Evolutionary conservation across 2,888 invertebrate genomes (phyloP), one percentile per base, ranked within the genome.

Genomic region (Nemapogon koenigi): DNA sequence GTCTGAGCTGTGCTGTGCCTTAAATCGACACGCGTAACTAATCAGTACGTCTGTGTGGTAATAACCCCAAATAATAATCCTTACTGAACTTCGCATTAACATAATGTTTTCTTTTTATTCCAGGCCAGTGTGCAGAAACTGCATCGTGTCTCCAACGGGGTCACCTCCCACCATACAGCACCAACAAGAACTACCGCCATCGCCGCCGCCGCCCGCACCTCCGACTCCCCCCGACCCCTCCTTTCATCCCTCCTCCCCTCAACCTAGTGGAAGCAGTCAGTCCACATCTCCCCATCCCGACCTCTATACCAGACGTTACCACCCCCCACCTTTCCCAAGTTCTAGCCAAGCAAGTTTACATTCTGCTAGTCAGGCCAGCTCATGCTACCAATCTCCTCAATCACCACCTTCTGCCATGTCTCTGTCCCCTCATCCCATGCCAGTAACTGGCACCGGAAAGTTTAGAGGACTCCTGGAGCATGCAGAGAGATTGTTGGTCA

Each of bases 121-220:
- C 84, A 91, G 91, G 61, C 89, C 91, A 51, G 88, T 91, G 59
- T 91, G 90, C 78, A 84, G 90, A 43, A 90, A 90, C 80, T 91
- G 90, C 81, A 88, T 89, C 67, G 76, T 82, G 19, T 76, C 81
- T 30, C 81, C 75, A 39, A 79, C 82, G 16, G 61, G 76, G 0
- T 72, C 76, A 3, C 69, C 75, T 1, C 71, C 75, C 0, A 76
- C 73, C 2, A 75, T 69, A 2, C 62, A 67, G 2, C 68, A 67
- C 50, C 68, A 69, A 51, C 60, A 57, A 41, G 53, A 63, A 2
- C 55, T 63, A 37, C 71, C 64, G 22, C 76, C 75, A 0, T 73
- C 73, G 1, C 71, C 68, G 1, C 66, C 37, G 60, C 67, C 50
- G 43, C 81, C 55, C 38, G 62, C 54, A 50, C 57, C 46, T 43